These are phyloP conservation scores for Aricia agestis DNA, from an alignment of 1,140 invertebrate species.

Conservation along the genomic window DNA sequence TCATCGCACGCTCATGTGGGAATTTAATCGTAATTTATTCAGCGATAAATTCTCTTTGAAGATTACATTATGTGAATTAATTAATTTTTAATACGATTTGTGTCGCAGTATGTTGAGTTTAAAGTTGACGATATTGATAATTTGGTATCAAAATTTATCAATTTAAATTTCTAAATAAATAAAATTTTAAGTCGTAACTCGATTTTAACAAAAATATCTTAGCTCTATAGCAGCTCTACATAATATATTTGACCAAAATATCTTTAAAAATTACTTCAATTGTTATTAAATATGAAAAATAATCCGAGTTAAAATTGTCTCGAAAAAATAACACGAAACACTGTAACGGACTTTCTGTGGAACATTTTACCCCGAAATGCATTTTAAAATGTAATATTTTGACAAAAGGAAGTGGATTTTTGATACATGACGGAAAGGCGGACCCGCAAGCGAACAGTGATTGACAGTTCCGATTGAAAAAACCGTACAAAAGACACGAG, in stretches of 20 bases:
- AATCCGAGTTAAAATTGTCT: not conserved
- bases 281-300: not conserved
- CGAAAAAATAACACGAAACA: not conserved
- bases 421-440: constrained; percentile 45
- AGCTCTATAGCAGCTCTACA: too few species aligned
- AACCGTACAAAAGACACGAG: constrained; percentile 34
- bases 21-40: constrained; percentile 42
- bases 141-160: too few species aligned
- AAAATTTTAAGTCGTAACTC: too few species aligned
- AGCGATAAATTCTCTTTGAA: constrained; percentile 11
- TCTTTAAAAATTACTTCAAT: too few species aligned
- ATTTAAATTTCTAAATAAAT: too few species aligned
- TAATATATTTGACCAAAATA: too few species aligned
- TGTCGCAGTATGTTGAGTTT: not conserved
- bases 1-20: constrained; percentile 60
- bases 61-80: constrained; percentile 10
- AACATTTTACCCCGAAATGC: not conserved
- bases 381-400: constrained; percentile 21
- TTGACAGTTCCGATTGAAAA: constrained; percentile 49
- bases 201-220: too few species aligned
- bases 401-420: constrained; percentile 35
- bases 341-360: not conserved
- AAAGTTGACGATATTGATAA: too few species aligned
- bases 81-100: not conserved
- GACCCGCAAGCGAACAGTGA: constrained; percentile 49